Conservation (phyloP, 2,113 vertebrate genomes). For the Erythrolamprus reginae region DNA sequence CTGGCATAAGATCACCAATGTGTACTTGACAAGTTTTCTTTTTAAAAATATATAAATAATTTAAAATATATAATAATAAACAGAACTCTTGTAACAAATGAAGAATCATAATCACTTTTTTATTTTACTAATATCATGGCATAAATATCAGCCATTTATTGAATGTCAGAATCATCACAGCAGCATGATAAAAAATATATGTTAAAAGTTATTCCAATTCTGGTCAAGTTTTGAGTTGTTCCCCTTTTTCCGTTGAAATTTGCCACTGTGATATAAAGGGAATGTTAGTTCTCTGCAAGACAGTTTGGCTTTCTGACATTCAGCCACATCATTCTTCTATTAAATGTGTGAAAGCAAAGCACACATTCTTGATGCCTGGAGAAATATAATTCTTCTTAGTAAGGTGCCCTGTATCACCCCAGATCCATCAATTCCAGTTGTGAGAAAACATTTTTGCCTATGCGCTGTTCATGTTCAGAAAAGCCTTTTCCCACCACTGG, state of each 20-base stretch:
- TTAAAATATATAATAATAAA: too few species aligned
- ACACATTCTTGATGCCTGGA: not conserved
- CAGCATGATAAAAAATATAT: not conserved
- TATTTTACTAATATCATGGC: not conserved
- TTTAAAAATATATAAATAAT: too few species aligned
- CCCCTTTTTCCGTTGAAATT: not conserved
- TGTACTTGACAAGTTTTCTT: constrained; percentile 39
- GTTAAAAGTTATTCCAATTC: not conserved
- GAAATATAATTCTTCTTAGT: not conserved
- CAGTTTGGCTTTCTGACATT: not conserved
- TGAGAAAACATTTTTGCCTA: not conserved
- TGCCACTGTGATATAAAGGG: not conserved
- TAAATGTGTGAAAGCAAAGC: not conserved
- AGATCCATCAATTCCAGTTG: not conserved
- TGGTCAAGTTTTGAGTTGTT: not conserved
- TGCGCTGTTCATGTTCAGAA: not conserved
- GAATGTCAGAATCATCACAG: not conserved
- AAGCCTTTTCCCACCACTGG: not conserved
- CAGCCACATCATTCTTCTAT: not conserved
- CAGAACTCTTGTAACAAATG: constrained; percentile 11
- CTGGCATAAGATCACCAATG: constrained; percentile 36
- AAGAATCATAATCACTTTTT: not conserved
- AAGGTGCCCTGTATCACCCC: not conserved
- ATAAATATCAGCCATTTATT: constrained; percentile 13
- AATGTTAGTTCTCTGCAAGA: not conserved